Percentiles rank a stretch among this genome's conserved stretches.
phyloP scores from a whole-genome alignment of 1,140 invertebrate genomes.

The Metaphire vulgaris region DNA sequence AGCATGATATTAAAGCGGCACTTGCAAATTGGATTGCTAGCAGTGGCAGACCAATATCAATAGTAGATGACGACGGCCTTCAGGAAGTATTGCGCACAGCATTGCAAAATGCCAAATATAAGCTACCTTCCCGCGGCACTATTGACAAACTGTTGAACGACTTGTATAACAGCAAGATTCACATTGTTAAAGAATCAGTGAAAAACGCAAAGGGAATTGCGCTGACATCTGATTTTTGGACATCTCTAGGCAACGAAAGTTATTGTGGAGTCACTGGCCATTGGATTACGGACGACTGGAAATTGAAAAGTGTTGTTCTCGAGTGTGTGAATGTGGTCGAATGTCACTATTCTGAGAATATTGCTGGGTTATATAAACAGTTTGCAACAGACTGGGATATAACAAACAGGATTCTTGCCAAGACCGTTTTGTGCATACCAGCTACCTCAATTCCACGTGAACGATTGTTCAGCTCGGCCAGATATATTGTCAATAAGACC shows the following conservation, averaged over 20 bases:
- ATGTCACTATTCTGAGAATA: too few relatives aligned
- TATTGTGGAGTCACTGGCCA: neutral
- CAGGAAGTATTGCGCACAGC: constrained; percentile 3
- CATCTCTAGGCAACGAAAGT: neutral
- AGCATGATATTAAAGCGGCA: too few relatives aligned
- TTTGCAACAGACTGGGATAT: too few relatives aligned
- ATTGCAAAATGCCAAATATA: constrained; percentile 7
- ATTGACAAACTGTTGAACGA: constrained; percentile 6
- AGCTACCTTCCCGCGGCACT: constrained; percentile 2
- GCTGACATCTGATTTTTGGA: constrained; percentile 7
- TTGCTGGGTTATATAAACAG: too few relatives aligned
- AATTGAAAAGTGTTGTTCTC: constrained; percentile 14
- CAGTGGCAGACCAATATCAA: constrained; percentile 9
- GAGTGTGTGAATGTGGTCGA: neutral
- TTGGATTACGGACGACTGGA: too few relatives aligned
- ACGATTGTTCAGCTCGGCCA: too few relatives aligned
- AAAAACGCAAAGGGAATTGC: constrained; percentile 6
- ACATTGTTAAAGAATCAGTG: constrained; percentile 4
- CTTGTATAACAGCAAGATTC: constrained; percentile 6
- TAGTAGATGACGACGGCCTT: constrained; percentile 5
- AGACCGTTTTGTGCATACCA: too few relatives aligned
- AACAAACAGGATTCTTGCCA: too few relatives aligned
- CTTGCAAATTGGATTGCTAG: too few relatives aligned
- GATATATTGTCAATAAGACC: too few relatives aligned
- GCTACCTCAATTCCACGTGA: too few relatives aligned